phyloP scores from a whole-genome alignment of 2,888 invertebrate species.

The Hermodice carunculata region DNA sequence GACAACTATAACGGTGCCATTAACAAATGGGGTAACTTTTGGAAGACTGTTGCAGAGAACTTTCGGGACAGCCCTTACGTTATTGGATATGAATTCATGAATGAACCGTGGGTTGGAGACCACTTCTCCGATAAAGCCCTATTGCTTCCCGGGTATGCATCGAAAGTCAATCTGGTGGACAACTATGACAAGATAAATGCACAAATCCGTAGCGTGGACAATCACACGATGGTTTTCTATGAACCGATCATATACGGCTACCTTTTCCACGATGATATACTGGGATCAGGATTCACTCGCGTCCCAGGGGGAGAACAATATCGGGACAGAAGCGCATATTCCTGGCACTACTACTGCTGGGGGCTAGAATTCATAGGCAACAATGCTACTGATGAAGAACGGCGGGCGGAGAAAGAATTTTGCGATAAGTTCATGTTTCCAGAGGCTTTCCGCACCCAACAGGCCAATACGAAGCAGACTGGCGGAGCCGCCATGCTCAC shows the following conservation, averaged over 20 bases:
- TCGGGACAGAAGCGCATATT: not conserved
- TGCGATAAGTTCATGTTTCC: conserved; percentile 6
- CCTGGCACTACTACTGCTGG: conserved; percentile 16
- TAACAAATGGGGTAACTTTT: conserved; percentile 44
- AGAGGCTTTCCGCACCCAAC: not conserved
- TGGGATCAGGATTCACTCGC: conserved; percentile 3
- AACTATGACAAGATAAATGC: conserved; percentile 37
- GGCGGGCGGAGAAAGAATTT: not conserved
- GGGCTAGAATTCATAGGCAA: conserved; percentile 11
- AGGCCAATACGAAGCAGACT: not conserved
- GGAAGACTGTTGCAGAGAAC: conserved; percentile 40
- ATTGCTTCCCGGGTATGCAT: conserved; percentile 47
- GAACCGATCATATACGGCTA: not conserved
- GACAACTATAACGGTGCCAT: conserved; percentile 40
- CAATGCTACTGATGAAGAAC: conserved; percentile 1
- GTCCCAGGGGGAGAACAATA: not conserved
- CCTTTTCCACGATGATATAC: not conserved
- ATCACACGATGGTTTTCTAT: not conserved
- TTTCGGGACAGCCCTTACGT: conserved; percentile 39
- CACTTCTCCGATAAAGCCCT: conserved; percentile 19
- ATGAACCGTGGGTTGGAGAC: conserved; percentile 52
- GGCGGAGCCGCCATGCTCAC: conserved; percentile 43
- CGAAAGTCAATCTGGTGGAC: conserved; percentile 39
- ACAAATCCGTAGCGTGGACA: not conserved
- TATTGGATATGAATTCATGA: conserved; percentile 50